Conservation (phyloP, 2,113 vertebrate species). For the Tympanuchus pallidicinctus region DNA sequence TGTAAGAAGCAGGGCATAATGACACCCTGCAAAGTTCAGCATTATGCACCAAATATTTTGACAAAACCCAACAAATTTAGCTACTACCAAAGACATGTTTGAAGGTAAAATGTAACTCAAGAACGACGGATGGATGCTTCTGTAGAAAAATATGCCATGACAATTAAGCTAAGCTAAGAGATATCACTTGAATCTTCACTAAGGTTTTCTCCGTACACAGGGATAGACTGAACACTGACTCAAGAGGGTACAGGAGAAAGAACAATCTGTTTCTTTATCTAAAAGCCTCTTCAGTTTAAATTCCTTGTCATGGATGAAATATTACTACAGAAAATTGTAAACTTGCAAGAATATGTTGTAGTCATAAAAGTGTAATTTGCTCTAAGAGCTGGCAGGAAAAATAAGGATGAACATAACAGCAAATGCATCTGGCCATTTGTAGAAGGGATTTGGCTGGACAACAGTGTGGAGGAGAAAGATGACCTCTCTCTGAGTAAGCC, state of each 20-base stretch:
- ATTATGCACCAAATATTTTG: neutral
- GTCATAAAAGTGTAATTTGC: neutral
- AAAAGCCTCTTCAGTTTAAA: neutral
- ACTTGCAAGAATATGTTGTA: neutral
- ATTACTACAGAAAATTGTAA: neutral
- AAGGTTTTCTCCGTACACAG: neutral
- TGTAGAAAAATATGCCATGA: neutral
- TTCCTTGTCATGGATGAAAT: neutral
- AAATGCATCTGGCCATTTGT: neutral
- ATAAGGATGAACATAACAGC: neutral
- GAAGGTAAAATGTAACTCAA: neutral
- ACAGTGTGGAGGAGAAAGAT: neutral
- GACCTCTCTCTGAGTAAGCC: rapidly evolving
- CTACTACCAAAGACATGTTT: neutral
- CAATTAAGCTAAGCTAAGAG: neutral
- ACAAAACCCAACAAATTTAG: neutral
- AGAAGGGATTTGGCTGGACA: neutral
- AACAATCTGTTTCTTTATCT: neutral
- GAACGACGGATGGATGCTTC: neutral
- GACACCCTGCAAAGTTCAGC: neutral
- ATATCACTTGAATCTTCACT: neutral
- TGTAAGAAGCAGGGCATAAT: neutral
- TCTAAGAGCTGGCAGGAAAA: neutral
- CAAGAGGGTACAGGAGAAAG: neutral
- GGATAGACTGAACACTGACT: neutral